Conservation (phyloP, 1,140 invertebrate species). For the Drosophila mojavensis region DNA sequence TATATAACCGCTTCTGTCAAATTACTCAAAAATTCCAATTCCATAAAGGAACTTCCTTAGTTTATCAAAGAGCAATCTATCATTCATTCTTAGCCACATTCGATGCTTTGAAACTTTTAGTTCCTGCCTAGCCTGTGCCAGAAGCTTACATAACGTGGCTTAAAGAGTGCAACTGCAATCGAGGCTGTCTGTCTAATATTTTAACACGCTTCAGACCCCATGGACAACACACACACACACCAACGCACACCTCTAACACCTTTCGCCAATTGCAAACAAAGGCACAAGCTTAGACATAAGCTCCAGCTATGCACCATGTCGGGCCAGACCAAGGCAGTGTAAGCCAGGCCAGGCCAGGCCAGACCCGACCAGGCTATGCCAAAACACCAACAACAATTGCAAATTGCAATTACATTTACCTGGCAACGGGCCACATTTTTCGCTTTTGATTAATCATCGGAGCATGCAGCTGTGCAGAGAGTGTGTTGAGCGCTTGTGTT, state of each 20-base stretch:
- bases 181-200: conserved; percentile 37
- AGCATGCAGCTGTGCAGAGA: conserved; percentile 47
- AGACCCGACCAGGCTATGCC: not conserved
- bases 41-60: not conserved
- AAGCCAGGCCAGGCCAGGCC: not conserved
- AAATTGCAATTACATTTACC: conserved; percentile 64
- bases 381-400: conserved; percentile 45
- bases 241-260: conserved; percentile 53
- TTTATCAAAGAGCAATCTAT: not conserved
- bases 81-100: not conserved
- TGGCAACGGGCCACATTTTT: conserved; percentile 60
- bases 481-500: not conserved
- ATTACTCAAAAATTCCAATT: not conserved
- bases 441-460: conserved; percentile 73
- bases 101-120: not conserved
- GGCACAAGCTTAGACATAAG: conserved; percentile 20
- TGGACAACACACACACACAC: conserved; percentile 20
- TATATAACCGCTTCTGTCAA: no score
- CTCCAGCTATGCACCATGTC: conserved; percentile 18
- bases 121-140: conserved; percentile 1
- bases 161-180: conserved; percentile 32
- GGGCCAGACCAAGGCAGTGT: conserved; percentile 11
- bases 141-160: conserved; percentile 43
- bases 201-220: conserved; percentile 42
- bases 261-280: conserved; percentile 66